Evolutionary conservation across 2,113 vertebrate species (phyloP).

Genomic region (Corythoichthys intestinalis): DNA sequence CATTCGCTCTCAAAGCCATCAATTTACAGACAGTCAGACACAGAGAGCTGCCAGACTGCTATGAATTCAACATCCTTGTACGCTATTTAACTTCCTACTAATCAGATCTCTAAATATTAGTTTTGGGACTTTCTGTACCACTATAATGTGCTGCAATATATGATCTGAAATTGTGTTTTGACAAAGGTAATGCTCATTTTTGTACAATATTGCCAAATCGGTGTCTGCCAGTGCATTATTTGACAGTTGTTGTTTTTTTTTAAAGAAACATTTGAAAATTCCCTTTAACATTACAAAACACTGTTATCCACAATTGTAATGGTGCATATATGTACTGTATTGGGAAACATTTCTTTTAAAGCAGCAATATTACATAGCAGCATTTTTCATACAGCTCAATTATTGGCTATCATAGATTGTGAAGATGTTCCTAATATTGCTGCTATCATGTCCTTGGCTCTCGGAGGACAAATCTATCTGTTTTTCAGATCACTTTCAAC

Average conservation of each 20-base stretch:
- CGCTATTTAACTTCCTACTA: slow-evolving; percentile 26
- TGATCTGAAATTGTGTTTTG: neutral
- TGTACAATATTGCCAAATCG: neutral
- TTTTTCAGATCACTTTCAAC: slow-evolving; percentile 82
- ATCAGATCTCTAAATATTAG: slow-evolving; percentile 12
- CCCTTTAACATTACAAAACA: neutral
- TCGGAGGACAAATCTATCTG: slow-evolving; percentile 4
- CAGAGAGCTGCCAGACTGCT: slow-evolving; percentile 92
- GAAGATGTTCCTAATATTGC: neutral
- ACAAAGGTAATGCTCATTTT: neutral
- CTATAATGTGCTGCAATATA: neutral
- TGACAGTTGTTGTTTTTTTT: neutral
- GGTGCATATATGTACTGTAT: neutral
- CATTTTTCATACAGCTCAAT: neutral
- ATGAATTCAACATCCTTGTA: slow-evolving; percentile 85
- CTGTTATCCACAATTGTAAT: neutral
- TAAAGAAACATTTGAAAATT: neutral
- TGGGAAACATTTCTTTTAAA: no score
- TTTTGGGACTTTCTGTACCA: neutral
- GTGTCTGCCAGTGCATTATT: neutral
- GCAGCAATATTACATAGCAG: no score
- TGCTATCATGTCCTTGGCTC: neutral
- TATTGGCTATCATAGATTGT: neutral
- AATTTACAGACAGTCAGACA: slow-evolving; percentile 91
- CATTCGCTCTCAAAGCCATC: slow-evolving; percentile 88